Conservation (phyloP, 2,797 vertebrate genomes). For the Tenualosa ilisha region DNA sequence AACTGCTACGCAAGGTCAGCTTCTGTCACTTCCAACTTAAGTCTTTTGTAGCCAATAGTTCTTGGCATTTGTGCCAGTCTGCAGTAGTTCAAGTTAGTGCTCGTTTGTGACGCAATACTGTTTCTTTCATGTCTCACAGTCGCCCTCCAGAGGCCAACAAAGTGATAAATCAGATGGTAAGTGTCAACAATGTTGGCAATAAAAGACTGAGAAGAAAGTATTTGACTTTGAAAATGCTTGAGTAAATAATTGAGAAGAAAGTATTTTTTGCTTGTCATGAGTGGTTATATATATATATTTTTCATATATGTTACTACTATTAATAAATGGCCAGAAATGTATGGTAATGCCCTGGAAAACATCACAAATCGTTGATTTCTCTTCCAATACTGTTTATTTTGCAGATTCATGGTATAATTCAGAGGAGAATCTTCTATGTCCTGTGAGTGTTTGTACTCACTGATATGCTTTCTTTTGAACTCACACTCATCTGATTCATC, state of each 20-base stretch:
- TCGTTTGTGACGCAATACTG: background rate
- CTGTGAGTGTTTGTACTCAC: conserved; percentile 59
- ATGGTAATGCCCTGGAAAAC: background rate
- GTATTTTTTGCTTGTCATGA: too few species aligned
- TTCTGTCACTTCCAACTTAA: background rate
- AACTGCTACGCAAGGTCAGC: conserved; percentile 64
- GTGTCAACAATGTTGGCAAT: background rate
- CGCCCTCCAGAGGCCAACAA: conserved; percentile 57
- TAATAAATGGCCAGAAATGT: too few species aligned
- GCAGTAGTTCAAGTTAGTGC: background rate
- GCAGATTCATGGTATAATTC: conserved; percentile 71
- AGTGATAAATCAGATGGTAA: conserved; percentile 67
- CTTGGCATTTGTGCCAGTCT: background rate
- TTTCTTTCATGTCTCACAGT: conserved; percentile 55
- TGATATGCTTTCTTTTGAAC: background rate
- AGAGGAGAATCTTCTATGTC: conserved; percentile 69
- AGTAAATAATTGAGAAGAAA: too few species aligned
- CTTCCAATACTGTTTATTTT: background rate
- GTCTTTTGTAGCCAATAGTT: background rate
- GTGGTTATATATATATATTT: too few species aligned
- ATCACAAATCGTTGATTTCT: background rate
- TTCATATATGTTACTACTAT: too few species aligned
- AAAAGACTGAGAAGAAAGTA: background rate
- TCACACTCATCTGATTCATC: background rate
- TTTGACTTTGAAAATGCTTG: too few species aligned